These are phyloP conservation scores for Troides aeacus DNA, from an alignment of 2,888 invertebrate genomes.

Conservation along the genomic window DNA sequence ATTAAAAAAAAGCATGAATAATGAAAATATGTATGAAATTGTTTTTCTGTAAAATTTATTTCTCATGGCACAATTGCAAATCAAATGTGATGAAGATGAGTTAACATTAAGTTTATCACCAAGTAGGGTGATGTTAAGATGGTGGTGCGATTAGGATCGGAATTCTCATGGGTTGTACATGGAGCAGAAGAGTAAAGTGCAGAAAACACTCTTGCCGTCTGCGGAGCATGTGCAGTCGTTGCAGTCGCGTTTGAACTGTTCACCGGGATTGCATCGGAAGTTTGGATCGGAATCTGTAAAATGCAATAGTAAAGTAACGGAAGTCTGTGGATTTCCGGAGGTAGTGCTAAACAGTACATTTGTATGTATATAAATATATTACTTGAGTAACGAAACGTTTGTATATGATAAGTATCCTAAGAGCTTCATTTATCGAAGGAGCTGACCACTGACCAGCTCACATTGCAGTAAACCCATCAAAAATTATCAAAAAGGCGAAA, in stretches of 20 bases:
- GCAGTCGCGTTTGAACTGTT: conserved; percentile 70
- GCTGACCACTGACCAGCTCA: too few relatives aligned
- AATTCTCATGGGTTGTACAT: conserved; percentile 21
- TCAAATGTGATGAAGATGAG: conserved; percentile 16
- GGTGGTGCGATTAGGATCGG: conserved; percentile 5
- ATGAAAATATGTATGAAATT: background rate
- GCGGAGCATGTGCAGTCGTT: conserved; percentile 76
- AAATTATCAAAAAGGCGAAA: too few relatives aligned
- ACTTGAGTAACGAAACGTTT: too few relatives aligned
- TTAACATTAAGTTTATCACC: conserved; percentile 12
- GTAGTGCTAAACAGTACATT: too few relatives aligned
- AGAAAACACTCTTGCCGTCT: conserved; percentile 68
- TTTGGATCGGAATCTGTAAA: conserved; percentile 53
- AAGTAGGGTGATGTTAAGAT: conserved; percentile 9
- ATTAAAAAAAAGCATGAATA: background rate
- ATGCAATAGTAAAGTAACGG: background rate
- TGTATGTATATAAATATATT: too few relatives aligned
- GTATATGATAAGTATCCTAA: too few relatives aligned
- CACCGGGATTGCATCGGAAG: conserved; percentile 74
- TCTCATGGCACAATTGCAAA: conserved; percentile 9
- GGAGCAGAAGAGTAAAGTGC: conserved; percentile 64
- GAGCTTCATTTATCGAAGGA: too few relatives aligned
- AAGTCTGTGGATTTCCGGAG: too few relatives aligned
- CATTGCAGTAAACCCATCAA: too few relatives aligned
- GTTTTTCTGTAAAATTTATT: conserved; percentile 1